Base-by-base conservation (phyloP, 2,113 vertebrate species). In the Gallinago media region DNA sequence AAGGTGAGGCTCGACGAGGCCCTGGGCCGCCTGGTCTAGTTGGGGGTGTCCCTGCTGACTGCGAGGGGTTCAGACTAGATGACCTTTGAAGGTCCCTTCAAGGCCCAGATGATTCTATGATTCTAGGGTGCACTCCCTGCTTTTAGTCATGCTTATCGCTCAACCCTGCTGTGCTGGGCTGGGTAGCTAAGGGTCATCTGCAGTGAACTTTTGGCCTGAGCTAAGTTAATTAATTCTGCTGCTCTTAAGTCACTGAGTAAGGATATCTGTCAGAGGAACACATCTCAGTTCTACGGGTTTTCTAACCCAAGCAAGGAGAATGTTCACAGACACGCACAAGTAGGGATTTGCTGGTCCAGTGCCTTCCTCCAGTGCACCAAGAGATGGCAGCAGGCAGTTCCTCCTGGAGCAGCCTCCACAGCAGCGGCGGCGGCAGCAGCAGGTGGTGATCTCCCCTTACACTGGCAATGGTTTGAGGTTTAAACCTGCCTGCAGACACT, bases 301-400 rank as follows among this genome's bases (percentile, higher is more conserved):
- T 94, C 29, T 77, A 68, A 63, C 6, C 10, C 46, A 50, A 77
- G 38, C 50, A 52, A 22, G 8, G 34, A 75, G 52, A 72, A 68
- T 6, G 8, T 68, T 52, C 42, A 1, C 25, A 12, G 76, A 50
- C 66, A n/a, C 46, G 27, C 21, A 16, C 3, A 16, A 56, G 12
- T 14, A 15, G 27, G 31, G 5, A 5, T n/a, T 66, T 71, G 76
- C 55, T 86, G 42, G 42, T 95, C 49, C 61, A n/a, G 56, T 1
- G 23, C 68, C 76, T 91, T 96, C 65, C 80, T 55, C 5, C 27
- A 50, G 52, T 31, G 52, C 89, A 92, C 86, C 95, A 68, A 81
- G 85, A 97, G 95, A 65, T 96, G 94, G 95, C 94, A 97, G 95
- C 83, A 97, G 73, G 95, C 89, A 78, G 76, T 81, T 81, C 91